Conservation (phyloP, 2,888 invertebrate genomes). For the Caenorhabditis drosophilae region DNA sequence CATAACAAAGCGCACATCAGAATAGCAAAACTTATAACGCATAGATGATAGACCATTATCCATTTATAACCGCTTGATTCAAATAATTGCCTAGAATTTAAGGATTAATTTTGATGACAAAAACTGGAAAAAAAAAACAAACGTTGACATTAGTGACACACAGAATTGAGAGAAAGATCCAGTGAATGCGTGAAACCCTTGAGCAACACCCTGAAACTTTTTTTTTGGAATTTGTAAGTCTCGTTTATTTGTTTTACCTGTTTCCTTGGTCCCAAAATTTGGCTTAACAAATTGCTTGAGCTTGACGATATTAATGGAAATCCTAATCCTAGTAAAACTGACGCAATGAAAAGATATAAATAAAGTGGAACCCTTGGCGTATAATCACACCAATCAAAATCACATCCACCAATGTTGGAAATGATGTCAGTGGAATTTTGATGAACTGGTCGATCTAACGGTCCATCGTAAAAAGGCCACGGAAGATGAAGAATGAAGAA, state of each 20-base stretch:
- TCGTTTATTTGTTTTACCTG: no score
- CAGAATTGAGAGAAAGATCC: conserved; percentile 40
- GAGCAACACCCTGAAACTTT: no score
- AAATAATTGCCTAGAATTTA: conserved; percentile 35
- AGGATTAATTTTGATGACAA: not conserved
- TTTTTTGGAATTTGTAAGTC: no score
- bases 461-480: conserved; percentile 37
- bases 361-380: conserved; percentile 38
- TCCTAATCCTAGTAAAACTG: conserved; percentile 30
- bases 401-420: conserved; percentile 12
- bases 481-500: conserved; percentile 40
- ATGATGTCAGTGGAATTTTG: conserved; percentile 2
- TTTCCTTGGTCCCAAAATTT: conserved; percentile 42
- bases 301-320: conserved; percentile 36
- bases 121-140: conserved; percentile 4
- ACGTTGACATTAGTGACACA: conserved; percentile 40
- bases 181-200: conserved; percentile 44
- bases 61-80: conserved; percentile 37
- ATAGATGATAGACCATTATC: conserved; percentile 32
- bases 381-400: conserved; percentile 32
- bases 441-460: conserved; percentile 18
- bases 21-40: conserved; percentile 17
- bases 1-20: conserved; percentile 22
- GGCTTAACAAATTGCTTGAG: conserved; percentile 28
- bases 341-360: conserved; percentile 24